Evolutionary conservation across 2,113 vertebrate genomes (phyloP), one percentile per base, ranked within the genome.

Genomic region (Hippopotamus amphibius): DNA sequence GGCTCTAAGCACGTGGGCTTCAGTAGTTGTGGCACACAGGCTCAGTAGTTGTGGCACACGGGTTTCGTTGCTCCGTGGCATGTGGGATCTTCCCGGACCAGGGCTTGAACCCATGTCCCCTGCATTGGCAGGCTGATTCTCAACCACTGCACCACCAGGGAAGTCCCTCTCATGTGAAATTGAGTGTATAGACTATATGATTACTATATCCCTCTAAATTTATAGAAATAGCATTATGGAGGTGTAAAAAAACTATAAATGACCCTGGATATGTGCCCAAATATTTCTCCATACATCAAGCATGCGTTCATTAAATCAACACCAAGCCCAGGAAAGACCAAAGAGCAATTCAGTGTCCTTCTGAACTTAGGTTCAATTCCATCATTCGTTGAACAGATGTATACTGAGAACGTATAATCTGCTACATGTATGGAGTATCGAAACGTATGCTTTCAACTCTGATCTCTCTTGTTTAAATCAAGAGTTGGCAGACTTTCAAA

Each of bases 281-380:
- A 48, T 93, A 76, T 85, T 95, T 95, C 57, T 66, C 46, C 33
- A 48, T 46, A n/a, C 63, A 57, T 66, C 33, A 95, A 93, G 21
- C 6, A 48, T 46, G 21, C 7, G n/a, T 57, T 80, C 16, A 17
- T 13, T 76, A 43, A 69, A 28, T 37, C 16, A 71, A 66, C 6
- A 33, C 22, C n/a, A 80, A 72, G 12, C 50, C 41, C 74, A 41
- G 16, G 14, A 79, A 59, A 88, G 26, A 72, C 48, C 24, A 72
- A 93, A 69, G 9, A 66, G 33, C 26, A 80, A 1, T 66, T 63
- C 53, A 59, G 0, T 86, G 30, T 65, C 16, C 12, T 7, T 53
- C 1, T 43, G 17, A 90, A 92, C 30, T 61, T 82, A 28, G 0
- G 26, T 24, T 2, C 30, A 86, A n/a, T 80, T 89, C n/a, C 90